Conservation (phyloP, 1,140 invertebrate genomes). For the Drosophila willistoni region DNA sequence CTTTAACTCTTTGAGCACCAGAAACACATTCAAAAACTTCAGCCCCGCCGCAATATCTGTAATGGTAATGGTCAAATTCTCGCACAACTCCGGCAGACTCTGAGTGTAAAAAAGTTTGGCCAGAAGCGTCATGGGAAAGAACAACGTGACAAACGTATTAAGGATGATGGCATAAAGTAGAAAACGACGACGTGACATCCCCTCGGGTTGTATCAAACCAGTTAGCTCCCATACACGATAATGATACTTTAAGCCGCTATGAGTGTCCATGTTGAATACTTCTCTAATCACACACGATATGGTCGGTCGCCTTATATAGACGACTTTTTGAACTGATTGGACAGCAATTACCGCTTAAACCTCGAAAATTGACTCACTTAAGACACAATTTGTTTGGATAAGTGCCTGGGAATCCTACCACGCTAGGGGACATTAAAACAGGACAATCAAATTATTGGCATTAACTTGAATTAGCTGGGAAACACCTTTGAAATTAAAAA, state of each 20-base stretch:
- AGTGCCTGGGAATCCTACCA: slow-evolving; percentile 26
- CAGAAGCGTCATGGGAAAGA: slow-evolving; percentile 67
- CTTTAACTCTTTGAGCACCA: slow-evolving; percentile 52
- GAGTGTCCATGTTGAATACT: slow-evolving; percentile 41
- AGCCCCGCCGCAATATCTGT: slow-evolving; percentile 69
- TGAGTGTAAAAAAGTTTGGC: slow-evolving; percentile 54
- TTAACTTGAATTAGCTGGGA: no score
- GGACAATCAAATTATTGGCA: neutral
- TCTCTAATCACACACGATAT: no score
- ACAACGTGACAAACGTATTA: slow-evolving; percentile 61
- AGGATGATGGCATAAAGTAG: slow-evolving; percentile 34
- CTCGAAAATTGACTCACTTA: neutral
- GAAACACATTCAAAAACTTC: slow-evolving; percentile 71
- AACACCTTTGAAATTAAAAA: no score
- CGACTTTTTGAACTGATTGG: neutral
- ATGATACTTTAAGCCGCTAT: slow-evolving; percentile 59
- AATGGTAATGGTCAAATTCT: slow-evolving; percentile 74
- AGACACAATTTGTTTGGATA: neutral
- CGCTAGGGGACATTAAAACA: neutral
- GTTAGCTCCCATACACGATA: slow-evolving; percentile 65
- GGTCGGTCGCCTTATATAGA: slow-evolving; percentile 7
- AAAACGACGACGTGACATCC: neutral
- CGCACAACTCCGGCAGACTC: slow-evolving; percentile 61
- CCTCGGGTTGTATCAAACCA: slow-evolving; percentile 46
- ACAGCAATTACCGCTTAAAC: slow-evolving; percentile 3